A percentile compares a stretch with the other conserved stretches of the same genome.
Evolutionary conservation across 2,888 invertebrate species (phyloP).

Genomic region (Euclidia mi): DNA sequence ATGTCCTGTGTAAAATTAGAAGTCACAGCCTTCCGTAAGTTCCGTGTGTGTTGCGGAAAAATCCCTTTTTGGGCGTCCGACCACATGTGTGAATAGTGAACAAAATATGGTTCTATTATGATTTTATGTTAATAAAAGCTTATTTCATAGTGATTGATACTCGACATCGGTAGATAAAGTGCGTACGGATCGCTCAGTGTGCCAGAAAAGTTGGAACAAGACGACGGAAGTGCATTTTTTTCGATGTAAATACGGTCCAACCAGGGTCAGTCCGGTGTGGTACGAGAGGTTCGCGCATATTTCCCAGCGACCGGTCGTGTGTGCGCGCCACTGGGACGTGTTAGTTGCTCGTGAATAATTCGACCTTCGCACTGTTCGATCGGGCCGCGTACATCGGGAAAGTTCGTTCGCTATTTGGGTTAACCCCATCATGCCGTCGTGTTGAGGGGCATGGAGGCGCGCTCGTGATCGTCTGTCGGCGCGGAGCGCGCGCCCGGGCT

Average conservation of each 20-base stretch:
- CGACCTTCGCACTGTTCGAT: constrained; percentile 79
- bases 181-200: constrained; percentile 77
- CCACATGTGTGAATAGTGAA: constrained; percentile 91
- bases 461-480: constrained; percentile 90
- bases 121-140: constrained; percentile 75
- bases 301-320: constrained; percentile 69
- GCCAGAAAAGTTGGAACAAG: constrained; percentile 77
- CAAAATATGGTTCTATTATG: constrained; percentile 87
- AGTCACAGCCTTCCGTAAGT: constrained; percentile 89
- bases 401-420: constrained; percentile 80
- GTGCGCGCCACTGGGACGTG: constrained; percentile 67
- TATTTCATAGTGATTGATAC: constrained; percentile 75
- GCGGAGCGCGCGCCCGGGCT: constrained; percentile 89
- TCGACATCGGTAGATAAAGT: constrained; percentile 75
- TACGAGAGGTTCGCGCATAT: constrained; percentile 79
- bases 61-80: constrained; percentile 92
- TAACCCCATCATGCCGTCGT: constrained; percentile 86
- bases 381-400: constrained; percentile 72
- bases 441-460: constrained; percentile 88
- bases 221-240: constrained; percentile 87
- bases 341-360: constrained; percentile 67
- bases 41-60: constrained; percentile 91
- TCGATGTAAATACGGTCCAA: constrained; percentile 88
- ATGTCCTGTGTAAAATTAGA: constrained; percentile 86
- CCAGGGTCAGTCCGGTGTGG: constrained; percentile 88